phyloP scores from a whole-genome alignment of 1,140 invertebrate genomes.

The Drosophila albomicans region DNA sequence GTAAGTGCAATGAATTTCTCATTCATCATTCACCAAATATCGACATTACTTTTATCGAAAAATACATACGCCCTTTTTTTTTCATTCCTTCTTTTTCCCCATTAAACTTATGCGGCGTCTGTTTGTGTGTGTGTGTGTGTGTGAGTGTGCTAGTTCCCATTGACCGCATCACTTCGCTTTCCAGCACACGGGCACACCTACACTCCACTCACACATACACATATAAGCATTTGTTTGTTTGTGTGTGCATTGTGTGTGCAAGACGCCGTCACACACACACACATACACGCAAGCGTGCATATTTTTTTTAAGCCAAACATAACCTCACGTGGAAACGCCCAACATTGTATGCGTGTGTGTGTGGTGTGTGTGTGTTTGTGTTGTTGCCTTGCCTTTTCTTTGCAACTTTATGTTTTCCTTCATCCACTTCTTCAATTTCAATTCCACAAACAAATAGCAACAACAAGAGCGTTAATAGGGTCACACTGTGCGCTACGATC shows the following conservation, averaged over 20 bases:
- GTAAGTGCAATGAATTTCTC: slow-evolving; percentile 85
- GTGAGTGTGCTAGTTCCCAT: slow-evolving; percentile 49
- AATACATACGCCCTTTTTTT: slow-evolving; percentile 40
- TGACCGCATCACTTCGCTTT: slow-evolving; percentile 41
- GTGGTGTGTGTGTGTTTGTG: slow-evolving; percentile 24
- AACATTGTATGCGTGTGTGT: slow-evolving; percentile 58
- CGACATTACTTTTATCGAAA: slow-evolving; percentile 7
- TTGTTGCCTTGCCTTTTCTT: slow-evolving; percentile 28
- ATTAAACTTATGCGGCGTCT: slow-evolving; percentile 50
- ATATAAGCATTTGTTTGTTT: slow-evolving; percentile 26
- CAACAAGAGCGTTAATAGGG: neutral
- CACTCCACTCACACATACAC: slow-evolving; percentile 21
- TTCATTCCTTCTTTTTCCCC: slow-evolving; percentile 12
- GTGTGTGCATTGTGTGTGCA: slow-evolving; percentile 56
- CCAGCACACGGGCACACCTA: slow-evolving; percentile 47
- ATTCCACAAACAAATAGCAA: slow-evolving; percentile 17
- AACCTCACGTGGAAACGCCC: slow-evolving; percentile 83
- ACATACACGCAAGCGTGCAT: slow-evolving; percentile 10
- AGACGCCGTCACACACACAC: slow-evolving; percentile 27
- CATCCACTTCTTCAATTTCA: slow-evolving; percentile 55
- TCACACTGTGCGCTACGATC: slow-evolving; percentile 1
- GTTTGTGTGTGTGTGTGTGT: slow-evolving; percentile 19
- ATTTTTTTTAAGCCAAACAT: slow-evolving; percentile 60
- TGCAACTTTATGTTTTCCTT: slow-evolving; percentile 74
- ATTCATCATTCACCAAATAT: slow-evolving; percentile 6